These are phyloP conservation scores for Clangula hyemalis DNA, from an alignment of 2,797 vertebrate species.

Conservation along the genomic window DNA sequence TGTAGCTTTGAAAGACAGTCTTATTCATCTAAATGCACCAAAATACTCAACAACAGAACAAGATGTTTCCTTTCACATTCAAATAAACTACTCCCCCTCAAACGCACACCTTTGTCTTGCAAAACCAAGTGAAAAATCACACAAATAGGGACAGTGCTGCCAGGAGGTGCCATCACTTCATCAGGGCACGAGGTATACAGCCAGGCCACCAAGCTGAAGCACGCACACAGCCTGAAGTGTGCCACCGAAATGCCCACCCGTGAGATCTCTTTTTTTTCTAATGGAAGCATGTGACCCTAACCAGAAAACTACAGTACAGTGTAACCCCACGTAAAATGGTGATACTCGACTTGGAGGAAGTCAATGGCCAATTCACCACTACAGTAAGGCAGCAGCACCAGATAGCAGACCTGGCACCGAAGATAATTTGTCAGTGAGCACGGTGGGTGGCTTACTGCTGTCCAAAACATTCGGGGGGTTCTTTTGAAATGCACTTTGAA, in stretches of 20 bases:
- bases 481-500: slow-evolving; percentile 17
- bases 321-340: slow-evolving; percentile 1
- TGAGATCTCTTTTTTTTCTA: not conserved
- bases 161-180: not conserved
- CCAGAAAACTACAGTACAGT: not conserved
- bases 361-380: not conserved
- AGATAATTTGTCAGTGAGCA: not conserved
- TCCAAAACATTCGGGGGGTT: slow-evolving; percentile 16
- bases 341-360: slow-evolving; percentile 21
- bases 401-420: not conserved
- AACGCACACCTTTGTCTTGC: not conserved
- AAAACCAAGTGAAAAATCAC: not conserved
- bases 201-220: not conserved
- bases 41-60: slow-evolving; percentile 10
- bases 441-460: slow-evolving; percentile 17
- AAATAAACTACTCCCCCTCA: not conserved
- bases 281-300: not conserved
- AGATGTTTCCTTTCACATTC: not conserved
- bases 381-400: not conserved
- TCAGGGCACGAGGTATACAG: not conserved
- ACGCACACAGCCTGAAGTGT: not conserved
- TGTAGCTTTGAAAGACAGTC: not conserved
- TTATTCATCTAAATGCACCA: not conserved
- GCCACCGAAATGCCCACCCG: not conserved
- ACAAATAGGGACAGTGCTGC: slow-evolving; percentile 7